Evolutionary conservation across 2,888 invertebrate genomes (phyloP).

Genomic region (Athetis lepigone): DNA sequence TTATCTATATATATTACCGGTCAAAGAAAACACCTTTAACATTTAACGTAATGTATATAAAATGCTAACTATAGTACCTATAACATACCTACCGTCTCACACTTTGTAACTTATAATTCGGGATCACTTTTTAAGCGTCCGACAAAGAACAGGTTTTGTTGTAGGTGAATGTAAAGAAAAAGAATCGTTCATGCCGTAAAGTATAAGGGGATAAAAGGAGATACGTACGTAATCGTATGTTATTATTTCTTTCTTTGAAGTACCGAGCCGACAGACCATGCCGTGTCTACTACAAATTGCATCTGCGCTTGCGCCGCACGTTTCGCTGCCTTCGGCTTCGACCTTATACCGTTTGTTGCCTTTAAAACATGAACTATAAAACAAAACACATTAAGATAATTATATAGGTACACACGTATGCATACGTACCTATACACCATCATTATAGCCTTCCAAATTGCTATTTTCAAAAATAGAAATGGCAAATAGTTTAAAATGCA

Average conservation of each 20-base stretch:
- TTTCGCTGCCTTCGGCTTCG: slow-evolving; percentile 44
- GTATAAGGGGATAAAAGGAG: slow-evolving; percentile 77
- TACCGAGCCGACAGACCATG: slow-evolving; percentile 74
- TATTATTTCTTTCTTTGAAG: slow-evolving; percentile 88
- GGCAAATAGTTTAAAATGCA: too few species aligned
- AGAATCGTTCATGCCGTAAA: slow-evolving; percentile 80
- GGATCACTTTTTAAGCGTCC: slow-evolving; percentile 83
- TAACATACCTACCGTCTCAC: slow-evolving; percentile 60
- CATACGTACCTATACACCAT: too few species aligned
- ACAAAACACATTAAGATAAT: neutral
- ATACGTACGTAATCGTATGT: slow-evolving; percentile 83
- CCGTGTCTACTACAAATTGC: slow-evolving; percentile 66
- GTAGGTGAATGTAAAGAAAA: slow-evolving; percentile 77
- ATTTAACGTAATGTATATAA: too few species aligned
- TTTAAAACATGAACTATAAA: neutral
- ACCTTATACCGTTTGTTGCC: slow-evolving; percentile 18
- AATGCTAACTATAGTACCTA: slow-evolving; percentile 4
- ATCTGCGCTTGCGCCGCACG: slow-evolving; percentile 45
- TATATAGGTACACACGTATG: too few species aligned
- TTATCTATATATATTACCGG: too few species aligned
- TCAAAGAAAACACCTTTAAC: too few species aligned
- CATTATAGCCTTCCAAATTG: too few species aligned
- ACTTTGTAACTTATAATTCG: slow-evolving; percentile 85
- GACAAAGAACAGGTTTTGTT: slow-evolving; percentile 85
- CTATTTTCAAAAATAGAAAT: too few species aligned